phyloP scores from a whole-genome alignment of 1,140 invertebrate genomes.

The Melitaea cinxia region DNA sequence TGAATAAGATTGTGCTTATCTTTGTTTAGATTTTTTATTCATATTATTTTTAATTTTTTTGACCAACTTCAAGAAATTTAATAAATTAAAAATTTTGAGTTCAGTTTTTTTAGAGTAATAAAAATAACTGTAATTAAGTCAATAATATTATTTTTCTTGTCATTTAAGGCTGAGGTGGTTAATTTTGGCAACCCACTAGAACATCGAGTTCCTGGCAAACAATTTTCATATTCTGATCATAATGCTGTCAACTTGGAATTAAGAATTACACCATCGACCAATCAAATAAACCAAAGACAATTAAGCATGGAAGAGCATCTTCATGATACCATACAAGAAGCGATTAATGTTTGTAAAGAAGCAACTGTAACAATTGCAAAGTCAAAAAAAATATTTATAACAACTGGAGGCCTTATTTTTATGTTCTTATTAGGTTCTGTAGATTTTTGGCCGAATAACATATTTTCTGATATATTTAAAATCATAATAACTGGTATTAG shows the following conservation, averaged over 20 bases:
- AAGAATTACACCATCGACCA: slow-evolving; percentile 47
- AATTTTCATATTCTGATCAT: slow-evolving; percentile 94
- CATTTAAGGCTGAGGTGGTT: slow-evolving; percentile 82
- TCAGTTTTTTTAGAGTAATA: too few relatives aligned
- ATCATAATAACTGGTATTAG: slow-evolving; percentile 85
- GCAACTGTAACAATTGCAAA: slow-evolving; percentile 82
- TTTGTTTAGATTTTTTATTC: too few relatives aligned
- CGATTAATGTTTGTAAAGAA: slow-evolving; percentile 83
- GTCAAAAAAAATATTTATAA: slow-evolving; percentile 84
- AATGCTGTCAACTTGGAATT: slow-evolving; percentile 91
- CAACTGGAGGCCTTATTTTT: slow-evolving; percentile 78
- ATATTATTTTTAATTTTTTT: too few relatives aligned
- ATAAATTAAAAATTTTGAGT: too few relatives aligned
- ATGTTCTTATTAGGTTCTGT: slow-evolving; percentile 75
- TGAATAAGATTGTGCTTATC: neutral
- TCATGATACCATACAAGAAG: slow-evolving; percentile 82
- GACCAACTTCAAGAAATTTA: too few relatives aligned
- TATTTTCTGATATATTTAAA: slow-evolving; percentile 73
- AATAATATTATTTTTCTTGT: neutral
- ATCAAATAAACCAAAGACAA: slow-evolving; percentile 36
- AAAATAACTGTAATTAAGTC: too few relatives aligned
- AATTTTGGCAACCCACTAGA: slow-evolving; percentile 88
- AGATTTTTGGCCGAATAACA: slow-evolving; percentile 69
- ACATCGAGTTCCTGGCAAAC: slow-evolving; percentile 85
- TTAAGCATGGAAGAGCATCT: slow-evolving; percentile 37